A percentile compares a stretch with the other conserved stretches of the same genome.
These are phyloP conservation scores for Nasonia oneida DNA, from an alignment of 2,888 invertebrate genomes.

Conservation along the genomic window DNA sequence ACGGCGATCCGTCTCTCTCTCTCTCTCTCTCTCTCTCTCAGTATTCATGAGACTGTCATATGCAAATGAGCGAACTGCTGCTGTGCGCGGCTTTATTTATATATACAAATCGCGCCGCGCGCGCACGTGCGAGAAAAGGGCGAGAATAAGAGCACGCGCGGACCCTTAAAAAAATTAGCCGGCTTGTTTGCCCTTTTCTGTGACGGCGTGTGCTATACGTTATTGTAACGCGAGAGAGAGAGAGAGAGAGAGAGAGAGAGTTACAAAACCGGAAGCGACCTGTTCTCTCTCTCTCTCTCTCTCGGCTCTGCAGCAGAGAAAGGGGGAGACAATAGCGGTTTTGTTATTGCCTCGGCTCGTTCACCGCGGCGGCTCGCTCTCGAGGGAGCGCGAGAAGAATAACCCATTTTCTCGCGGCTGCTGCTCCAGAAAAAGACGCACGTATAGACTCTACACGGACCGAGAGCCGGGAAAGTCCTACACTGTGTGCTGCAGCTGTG, in stretches of 20 bases:
- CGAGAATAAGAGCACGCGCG: not conserved
- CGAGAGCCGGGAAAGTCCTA: slow-evolving; percentile 38
- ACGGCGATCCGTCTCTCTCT: not conserved
- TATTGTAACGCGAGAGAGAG: not conserved
- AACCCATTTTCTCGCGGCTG: slow-evolving; percentile 43
- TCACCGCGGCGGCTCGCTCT: not conserved
- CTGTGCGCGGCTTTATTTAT: not conserved
- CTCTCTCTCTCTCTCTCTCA: not conserved
- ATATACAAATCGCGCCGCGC: no score
- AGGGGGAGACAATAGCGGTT: slow-evolving; percentile 47
- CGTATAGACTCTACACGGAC: not conserved
- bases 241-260: not conserved
- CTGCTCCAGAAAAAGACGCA: slow-evolving; percentile 37
- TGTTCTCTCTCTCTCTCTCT: not conserved
- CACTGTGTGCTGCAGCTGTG: not conserved
- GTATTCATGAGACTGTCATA: slow-evolving; percentile 32
- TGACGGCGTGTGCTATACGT: not conserved
- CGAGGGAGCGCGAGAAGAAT: slow-evolving; percentile 21
- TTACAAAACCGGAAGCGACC: slow-evolving; percentile 53
- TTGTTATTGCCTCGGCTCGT: slow-evolving; percentile 40
- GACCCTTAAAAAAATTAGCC: slow-evolving; percentile 41
- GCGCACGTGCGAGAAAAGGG: not conserved
- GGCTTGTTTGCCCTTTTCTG: slow-evolving; percentile 25
- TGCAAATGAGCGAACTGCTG: slow-evolving; percentile 25
- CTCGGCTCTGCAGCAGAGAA: not conserved